phyloP scores from a whole-genome alignment of 2,113 vertebrate species.

The Dinomys branickii region DNA sequence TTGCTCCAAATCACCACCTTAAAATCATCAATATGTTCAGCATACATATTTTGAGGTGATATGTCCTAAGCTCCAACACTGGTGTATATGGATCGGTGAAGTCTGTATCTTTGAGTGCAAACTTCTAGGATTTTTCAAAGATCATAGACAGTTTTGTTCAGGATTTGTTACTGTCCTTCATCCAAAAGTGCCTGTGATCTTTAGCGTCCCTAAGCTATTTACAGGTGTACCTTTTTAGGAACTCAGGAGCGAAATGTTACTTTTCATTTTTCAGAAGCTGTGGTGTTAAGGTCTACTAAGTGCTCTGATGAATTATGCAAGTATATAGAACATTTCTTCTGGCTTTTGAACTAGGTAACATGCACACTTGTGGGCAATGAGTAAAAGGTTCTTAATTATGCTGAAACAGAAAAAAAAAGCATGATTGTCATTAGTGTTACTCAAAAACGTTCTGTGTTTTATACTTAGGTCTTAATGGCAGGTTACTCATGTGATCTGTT shows the following conservation, averaged over 20 bases:
- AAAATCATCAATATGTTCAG: not conserved
- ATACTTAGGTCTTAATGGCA: not conserved
- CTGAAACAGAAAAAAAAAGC: not conserved
- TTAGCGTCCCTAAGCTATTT: not conserved
- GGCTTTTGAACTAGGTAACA: not conserved
- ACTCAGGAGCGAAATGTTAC: not conserved
- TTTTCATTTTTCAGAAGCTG: not conserved
- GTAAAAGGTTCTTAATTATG: not conserved
- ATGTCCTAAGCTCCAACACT: not conserved
- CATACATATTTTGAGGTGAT: not conserved
- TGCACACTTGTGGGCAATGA: not conserved
- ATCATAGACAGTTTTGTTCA: not conserved
- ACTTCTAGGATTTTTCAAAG: constrained; percentile 17
- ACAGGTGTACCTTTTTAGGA: not conserved
- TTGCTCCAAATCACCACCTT: not conserved
- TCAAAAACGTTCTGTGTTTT: constrained; percentile 7
- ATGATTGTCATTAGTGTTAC: not conserved
- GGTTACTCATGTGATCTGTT: not conserved
- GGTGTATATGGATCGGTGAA: not conserved
- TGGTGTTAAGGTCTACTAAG: not conserved
- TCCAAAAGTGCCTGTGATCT: not conserved
- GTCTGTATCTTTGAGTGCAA: not conserved
- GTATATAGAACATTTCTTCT: not conserved
- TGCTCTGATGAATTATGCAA: not conserved
- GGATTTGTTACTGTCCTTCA: not conserved